Conservation (phyloP, 1,140 invertebrate genomes). For the Drosophila auraria region DNA sequence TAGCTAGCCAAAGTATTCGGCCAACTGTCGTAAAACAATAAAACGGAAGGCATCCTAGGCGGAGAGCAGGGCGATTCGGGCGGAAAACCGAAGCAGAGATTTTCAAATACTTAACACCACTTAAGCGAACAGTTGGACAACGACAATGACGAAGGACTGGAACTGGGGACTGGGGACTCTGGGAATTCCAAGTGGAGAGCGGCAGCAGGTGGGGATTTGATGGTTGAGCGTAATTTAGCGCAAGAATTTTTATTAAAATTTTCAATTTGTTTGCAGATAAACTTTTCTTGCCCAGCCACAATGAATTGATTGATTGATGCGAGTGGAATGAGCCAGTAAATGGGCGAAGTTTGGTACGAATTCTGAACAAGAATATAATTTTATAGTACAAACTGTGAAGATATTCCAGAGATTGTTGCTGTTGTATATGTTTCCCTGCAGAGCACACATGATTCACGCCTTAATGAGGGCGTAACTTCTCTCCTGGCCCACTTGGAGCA, state of each 20-base stretch:
- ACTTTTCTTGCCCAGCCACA: conserved; percentile 47
- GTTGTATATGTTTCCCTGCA: too few relatives aligned
- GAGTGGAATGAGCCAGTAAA: conserved; percentile 20
- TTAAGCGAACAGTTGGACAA: conserved; percentile 76
- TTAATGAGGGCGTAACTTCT: conserved; percentile 8
- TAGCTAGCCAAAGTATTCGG: conserved; percentile 73
- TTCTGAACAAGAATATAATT: not conserved
- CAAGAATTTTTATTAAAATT: conserved; percentile 83
- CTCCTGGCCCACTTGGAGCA: not conserved
- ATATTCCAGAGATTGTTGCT: not conserved
- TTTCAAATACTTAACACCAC: conserved; percentile 82
- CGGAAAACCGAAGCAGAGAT: conserved; percentile 56
- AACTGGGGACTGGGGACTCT: not conserved
- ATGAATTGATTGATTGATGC: conserved; percentile 64
- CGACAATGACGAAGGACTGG: conserved; percentile 51
- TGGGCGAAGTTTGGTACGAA: conserved; percentile 11
- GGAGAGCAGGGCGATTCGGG: not conserved
- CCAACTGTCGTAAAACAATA: conserved; percentile 82
- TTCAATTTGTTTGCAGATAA: conserved; percentile 64
- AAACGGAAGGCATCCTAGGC: conserved; percentile 63
- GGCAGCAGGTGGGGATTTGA: conserved; percentile 41
- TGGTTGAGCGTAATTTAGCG: conserved; percentile 74
- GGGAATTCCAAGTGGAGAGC: conserved; percentile 17
- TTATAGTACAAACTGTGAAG: not conserved
- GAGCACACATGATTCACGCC: not conserved